A percentile compares a stretch with the other conserved stretches of the same genome.
phyloP scores from a whole-genome alignment of 2,113 vertebrate genomes.

The Galeopterus variegatus region DNA sequence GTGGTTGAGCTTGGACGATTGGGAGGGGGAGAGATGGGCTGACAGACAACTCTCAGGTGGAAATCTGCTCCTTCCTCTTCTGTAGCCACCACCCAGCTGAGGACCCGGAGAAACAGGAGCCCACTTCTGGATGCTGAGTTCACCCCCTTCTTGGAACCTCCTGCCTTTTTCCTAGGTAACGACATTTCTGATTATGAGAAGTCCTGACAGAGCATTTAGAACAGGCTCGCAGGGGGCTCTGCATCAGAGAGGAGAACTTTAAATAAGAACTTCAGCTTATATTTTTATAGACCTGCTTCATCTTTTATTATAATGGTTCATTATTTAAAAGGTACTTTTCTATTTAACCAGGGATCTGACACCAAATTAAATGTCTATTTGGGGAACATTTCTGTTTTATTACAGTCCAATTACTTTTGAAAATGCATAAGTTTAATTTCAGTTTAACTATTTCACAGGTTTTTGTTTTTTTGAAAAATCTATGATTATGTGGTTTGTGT shows the following conservation, averaged over 20 bases:
- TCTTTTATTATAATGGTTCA: not conserved
- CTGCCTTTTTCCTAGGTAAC: not conserved
- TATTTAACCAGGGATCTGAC: not conserved
- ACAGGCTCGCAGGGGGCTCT: not conserved
- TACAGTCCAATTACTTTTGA: not conserved
- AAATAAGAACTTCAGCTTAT: not conserved
- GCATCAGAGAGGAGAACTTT: not conserved
- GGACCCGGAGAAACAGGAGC: not conserved
- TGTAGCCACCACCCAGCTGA: not conserved
- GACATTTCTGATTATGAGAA: not conserved
- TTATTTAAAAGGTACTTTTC: slow-evolving; percentile 32
- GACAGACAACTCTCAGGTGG: not conserved
- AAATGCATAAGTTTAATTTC: slow-evolving; percentile 46
- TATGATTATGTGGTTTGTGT: not conserved
- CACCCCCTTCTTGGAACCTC: not conserved
- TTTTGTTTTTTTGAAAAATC: not conserved
- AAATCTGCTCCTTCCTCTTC: not conserved
- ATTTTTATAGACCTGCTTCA: not conserved
- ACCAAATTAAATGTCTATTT: not conserved
- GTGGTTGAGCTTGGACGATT: not conserved
- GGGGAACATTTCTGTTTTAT: slow-evolving; percentile 30
- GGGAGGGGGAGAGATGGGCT: not conserved
- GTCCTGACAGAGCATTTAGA: not conserved
- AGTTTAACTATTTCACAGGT: not conserved
- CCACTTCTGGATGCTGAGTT: not conserved